Base-by-base conservation (phyloP, 2,113 vertebrate species). In the Cephalopterus ornatus region DNA sequence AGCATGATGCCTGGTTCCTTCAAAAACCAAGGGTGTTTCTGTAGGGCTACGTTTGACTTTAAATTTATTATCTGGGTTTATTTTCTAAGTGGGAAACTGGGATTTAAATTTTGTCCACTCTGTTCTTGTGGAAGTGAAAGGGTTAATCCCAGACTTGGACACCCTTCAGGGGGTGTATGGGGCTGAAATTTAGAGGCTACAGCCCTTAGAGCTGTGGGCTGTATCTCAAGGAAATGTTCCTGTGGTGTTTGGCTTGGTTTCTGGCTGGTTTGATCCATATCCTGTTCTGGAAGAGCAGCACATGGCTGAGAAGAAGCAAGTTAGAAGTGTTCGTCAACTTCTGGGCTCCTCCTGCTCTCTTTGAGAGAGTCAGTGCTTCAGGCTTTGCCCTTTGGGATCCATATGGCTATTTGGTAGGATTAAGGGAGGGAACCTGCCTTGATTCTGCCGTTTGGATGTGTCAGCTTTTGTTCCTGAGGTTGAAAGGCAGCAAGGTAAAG, bases 221-320 rank as follows among this genome's bases (percentile, higher is more conserved):
- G 9, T 55, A 17, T 53, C 0, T 10, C 37, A 66, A 41, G 28
- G 58, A 88, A 49, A 50, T 0, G 1, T 91, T 95, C 90, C 95
- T 94, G 46, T 89, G 75, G 39, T 95, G 96, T 95, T 97, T 97
- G 95, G 96, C 92, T 95, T 96, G 77, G 59, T 85, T 96, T 95
- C 78, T 97, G 97, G 95, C 90, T 97, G 97, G 93, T 83, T 96
- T 88, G 84, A 86, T 97, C 92, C 92, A 32, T 83, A 70, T 70
- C 94, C 93, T 96, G 90, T 50, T 92, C 93, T 93, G 92, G 83
- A 89, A 88, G 83, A 92, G 93, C 81, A 82, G 93, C 68, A 73
- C 76, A 28, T 96, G 89, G 89, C 92, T 95, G 95, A 97, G 93
- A 90, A 96, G 93, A 37, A 92, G 75, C 23, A 67, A 92, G n/a